Evolutionary conservation across 2,797 vertebrate genomes (phyloP).

Genomic region (Acrossocheilus fasciatus): DNA sequence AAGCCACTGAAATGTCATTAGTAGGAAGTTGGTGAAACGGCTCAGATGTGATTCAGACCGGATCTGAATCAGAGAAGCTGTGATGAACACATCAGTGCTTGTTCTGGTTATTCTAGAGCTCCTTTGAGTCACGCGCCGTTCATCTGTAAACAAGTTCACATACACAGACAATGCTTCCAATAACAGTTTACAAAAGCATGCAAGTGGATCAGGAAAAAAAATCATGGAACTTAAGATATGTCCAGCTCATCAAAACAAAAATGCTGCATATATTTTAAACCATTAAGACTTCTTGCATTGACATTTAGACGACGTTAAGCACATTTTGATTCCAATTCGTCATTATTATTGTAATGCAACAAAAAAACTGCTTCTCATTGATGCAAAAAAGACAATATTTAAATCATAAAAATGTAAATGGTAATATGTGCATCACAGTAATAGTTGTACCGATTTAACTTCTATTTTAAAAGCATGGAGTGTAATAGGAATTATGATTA

Average conservation of each 20-base stretch:
- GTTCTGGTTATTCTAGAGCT: background rate
- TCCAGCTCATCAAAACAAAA: background rate
- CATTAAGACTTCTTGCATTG: background rate
- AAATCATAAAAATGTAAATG: background rate
- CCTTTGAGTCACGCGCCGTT: background rate
- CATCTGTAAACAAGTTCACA: background rate
- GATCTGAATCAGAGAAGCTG: constrained; percentile 7
- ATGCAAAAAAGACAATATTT: no score
- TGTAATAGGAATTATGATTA: background rate
- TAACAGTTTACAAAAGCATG: background rate
- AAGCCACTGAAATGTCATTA: background rate
- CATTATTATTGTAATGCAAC: background rate
- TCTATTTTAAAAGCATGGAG: constrained; percentile 7
- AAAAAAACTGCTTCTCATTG: background rate
- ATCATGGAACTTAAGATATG: background rate
- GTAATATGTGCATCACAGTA: background rate
- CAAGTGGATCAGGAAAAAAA: background rate
- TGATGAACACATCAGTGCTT: background rate
- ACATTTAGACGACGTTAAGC: background rate
- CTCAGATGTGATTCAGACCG: background rate
- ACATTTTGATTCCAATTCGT: background rate
- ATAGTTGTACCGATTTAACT: background rate
- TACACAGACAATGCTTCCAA: background rate
- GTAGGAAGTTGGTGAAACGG: background rate
- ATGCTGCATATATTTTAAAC: background rate